Evolutionary conservation across 1,140 invertebrate genomes (phyloP).

Genomic region (Philotrypesis tridentata): DNA sequence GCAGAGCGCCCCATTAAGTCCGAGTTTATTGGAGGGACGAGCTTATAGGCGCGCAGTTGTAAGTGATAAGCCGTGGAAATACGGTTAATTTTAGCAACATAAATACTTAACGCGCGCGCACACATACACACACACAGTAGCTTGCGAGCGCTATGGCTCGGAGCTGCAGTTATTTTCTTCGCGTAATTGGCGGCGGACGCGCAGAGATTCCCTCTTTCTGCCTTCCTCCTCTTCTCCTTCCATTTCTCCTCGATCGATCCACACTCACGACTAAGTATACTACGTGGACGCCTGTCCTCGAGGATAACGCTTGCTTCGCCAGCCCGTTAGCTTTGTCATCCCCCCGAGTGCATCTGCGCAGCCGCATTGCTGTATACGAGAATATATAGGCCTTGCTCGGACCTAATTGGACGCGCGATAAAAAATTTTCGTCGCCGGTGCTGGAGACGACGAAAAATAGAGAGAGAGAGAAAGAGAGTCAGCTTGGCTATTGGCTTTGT

Average conservation of each 20-base stretch:
- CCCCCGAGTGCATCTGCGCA: constrained; percentile 55
- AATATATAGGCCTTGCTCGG: constrained; percentile 40
- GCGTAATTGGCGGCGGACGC: constrained; percentile 22
- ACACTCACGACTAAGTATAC: too few relatives aligned
- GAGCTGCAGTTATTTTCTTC: background rate
- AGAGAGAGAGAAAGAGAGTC: too few relatives aligned
- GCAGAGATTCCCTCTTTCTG: background rate
- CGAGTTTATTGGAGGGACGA: background rate
- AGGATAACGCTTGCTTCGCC: background rate
- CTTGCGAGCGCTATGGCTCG: background rate
- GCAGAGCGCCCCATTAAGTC: too few relatives aligned
- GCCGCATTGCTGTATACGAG: background rate
- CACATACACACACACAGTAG: too few relatives aligned
- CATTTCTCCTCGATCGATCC: background rate
- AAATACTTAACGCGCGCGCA: constrained; percentile 17
- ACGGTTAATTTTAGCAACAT: constrained; percentile 33
- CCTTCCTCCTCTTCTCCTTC: too few relatives aligned
- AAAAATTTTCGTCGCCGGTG: constrained; percentile 55
- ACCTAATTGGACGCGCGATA: constrained; percentile 67
- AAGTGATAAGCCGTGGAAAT: constrained; percentile 6
- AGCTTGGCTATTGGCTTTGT: constrained; percentile 20
- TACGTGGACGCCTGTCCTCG: background rate
- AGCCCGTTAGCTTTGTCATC: constrained; percentile 66
- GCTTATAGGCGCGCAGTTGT: background rate
- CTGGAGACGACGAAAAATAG: constrained; percentile 43